These are phyloP conservation scores for Zapornia atra DNA, from an alignment of 2,113 vertebrate species.

Conservation along the genomic window DNA sequence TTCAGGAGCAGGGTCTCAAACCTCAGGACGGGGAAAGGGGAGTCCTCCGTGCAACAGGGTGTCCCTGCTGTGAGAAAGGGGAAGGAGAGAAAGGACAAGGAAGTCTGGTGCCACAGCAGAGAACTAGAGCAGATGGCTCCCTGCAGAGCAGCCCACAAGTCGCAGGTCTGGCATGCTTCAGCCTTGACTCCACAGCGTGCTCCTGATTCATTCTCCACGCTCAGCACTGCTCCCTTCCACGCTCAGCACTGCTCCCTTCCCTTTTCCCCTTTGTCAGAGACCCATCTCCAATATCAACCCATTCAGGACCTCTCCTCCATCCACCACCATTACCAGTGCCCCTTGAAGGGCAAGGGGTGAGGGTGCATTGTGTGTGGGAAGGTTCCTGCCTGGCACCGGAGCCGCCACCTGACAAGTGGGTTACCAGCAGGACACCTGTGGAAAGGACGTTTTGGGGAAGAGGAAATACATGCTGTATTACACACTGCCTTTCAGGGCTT, in stretches of 20 bases:
- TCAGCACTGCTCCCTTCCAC: neutral
- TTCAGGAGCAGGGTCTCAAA: neutral
- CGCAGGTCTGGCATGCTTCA: neutral
- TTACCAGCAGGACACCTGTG: neutral
- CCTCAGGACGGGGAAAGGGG: rapidly evolving
- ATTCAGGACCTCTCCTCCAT: rapidly evolving
- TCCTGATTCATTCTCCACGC: neutral
- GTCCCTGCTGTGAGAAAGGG: neutral
- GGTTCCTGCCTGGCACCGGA: neutral
- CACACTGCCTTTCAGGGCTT: neutral
- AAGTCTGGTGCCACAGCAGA: neutral
- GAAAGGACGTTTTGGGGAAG: neutral
- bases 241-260: neutral
- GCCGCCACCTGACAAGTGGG: neutral
- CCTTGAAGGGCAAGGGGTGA: neutral
- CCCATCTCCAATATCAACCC: neutral
- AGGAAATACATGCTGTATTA: neutral
- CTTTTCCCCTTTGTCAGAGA: neutral
- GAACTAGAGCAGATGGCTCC: neutral
- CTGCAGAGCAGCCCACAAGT: neutral
- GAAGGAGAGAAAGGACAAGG: neutral
- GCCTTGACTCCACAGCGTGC: neutral
- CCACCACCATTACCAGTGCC: neutral
- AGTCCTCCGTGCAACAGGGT: neutral
- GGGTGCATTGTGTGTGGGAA: neutral